Base-by-base conservation (phyloP, 2,888 invertebrate species). In the Xanthostigma xanthostigma region DNA sequence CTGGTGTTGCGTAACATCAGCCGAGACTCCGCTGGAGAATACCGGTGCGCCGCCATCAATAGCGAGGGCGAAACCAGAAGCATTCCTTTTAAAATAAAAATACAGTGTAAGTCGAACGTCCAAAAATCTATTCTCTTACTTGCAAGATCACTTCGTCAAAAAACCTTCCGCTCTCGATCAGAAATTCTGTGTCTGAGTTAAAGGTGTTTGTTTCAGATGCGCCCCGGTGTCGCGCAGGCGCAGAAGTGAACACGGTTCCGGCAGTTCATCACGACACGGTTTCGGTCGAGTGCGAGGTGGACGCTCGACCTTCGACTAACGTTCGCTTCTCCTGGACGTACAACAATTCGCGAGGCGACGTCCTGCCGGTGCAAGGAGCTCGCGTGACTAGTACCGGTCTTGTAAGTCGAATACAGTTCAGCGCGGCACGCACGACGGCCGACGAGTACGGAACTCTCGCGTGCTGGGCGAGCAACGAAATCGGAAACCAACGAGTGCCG, bases 401-500 rank as follows among this genome's bases (percentile, higher is more conserved):
- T 51, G 62, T 68, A 51, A 72, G 73, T 53, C 63, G 66, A 59
- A 70, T 84, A 53, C 71, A 73, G 53, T 79, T 78, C 60, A 71
- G 70, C 8, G 72, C 75, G n/a, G 62, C 58, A n/a, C 56, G 57
- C 4, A 56, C 63, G 43, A 61, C 62, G 8, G 69, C 71, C 60
- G 61, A 71, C 36, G 89, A 90, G 61, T 75, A 88, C 55, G 89
- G 89, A 51, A 87, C 87, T 58, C 68, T 91, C 17, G 84, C 87
- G 6, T 92, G 92, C 63, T 90, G 89, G 89, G 89, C 89, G 5
- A 81, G 80, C 63, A 91, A 91, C 64, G 77, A 76, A 53, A 81
- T 90, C 12, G 91, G 91, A 34, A 77, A 82, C 55, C 91, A 91
- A 66, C 72, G 76, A 53, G 76, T 75, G 53, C 90, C 92, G 1